Conservation (phyloP, 1,140 invertebrate species). For the Drosophila navojoa region DNA sequence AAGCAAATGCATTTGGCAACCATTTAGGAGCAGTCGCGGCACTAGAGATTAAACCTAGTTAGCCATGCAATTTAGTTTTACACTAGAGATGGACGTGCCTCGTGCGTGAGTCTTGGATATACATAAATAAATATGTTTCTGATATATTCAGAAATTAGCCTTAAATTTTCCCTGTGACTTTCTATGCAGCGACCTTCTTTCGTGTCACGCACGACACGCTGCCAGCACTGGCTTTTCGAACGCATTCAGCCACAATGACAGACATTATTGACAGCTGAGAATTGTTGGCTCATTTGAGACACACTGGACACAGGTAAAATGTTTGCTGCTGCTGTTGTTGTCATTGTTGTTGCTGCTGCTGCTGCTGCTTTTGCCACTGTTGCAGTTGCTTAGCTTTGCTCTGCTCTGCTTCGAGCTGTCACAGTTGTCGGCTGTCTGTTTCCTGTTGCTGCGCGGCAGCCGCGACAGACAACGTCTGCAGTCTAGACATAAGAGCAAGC, state of each 20-base stretch:
- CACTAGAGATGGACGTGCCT: not conserved
- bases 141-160: not conserved
- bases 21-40: not conserved
- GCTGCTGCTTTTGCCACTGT: constrained; percentile 18
- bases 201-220: constrained; percentile 4
- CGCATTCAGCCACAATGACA: constrained; percentile 43
- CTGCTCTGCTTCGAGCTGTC: constrained; percentile 68
- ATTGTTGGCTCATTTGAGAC: constrained; percentile 73
- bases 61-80: not conserved
- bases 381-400: constrained; percentile 53
- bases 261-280: constrained; percentile 80
- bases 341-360: too few species aligned
- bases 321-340: constrained; percentile 4
- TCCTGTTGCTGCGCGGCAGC: constrained; percentile 62
- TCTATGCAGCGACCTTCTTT: not conserved
- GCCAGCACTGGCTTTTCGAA: constrained; percentile 1
- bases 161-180: too few species aligned
- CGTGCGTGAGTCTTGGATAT: not conserved
- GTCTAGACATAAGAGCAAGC: constrained; percentile 77
- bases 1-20: constrained; percentile 21
- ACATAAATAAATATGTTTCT: not conserved
- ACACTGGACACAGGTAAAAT: constrained; percentile 67
- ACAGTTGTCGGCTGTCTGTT: constrained; percentile 69
- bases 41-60: not conserved
- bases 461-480: constrained; percentile 64